These are phyloP conservation scores for Apis florea DNA, from an alignment of 1,140 invertebrate species.

Conservation along the genomic window DNA sequence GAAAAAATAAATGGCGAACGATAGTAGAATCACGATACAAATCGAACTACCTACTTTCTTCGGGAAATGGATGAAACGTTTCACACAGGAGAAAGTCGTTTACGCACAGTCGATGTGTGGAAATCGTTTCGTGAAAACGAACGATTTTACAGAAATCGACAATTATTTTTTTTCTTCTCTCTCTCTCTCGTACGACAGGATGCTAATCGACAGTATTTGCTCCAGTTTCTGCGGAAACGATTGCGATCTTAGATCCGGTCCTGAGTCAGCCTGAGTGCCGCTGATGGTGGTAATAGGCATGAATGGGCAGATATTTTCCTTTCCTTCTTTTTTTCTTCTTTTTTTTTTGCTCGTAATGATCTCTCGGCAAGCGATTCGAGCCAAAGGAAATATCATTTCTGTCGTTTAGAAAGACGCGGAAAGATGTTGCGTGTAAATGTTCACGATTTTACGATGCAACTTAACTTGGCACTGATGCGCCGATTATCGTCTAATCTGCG, in stretches of 20 bases:
- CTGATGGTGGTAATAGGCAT: slow-evolving; percentile 43
- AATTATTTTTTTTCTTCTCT: not conserved
- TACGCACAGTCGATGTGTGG: not conserved
- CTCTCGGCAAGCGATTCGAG: not conserved
- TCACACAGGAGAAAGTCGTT: not conserved
- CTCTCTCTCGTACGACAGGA: not conserved
- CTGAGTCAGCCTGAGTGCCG: slow-evolving; percentile 42
- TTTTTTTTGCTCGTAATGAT: too few species aligned
- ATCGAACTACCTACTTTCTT: not conserved
- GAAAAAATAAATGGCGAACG: too few species aligned
- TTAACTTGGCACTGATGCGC: too few species aligned
- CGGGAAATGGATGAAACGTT: not conserved
- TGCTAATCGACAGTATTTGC: slow-evolving; percentile 28
- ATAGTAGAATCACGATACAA: too few species aligned
- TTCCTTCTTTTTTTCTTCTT: slow-evolving; percentile 20
- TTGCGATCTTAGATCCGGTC: slow-evolving; percentile 49
- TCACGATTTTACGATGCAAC: too few species aligned
- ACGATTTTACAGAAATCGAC: not conserved
- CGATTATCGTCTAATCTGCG: too few species aligned
- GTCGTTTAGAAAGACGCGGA: too few species aligned
- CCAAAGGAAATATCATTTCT: too few species aligned
- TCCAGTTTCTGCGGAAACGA: slow-evolving; percentile 53
- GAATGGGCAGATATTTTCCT: slow-evolving; percentile 43
- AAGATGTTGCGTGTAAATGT: too few species aligned
- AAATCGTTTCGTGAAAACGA: not conserved